Percentiles rank a stretch among this genome's conserved stretches.
phyloP scores from a whole-genome alignment of 2,888 invertebrate genomes.

The Hyalella azteca region DNA sequence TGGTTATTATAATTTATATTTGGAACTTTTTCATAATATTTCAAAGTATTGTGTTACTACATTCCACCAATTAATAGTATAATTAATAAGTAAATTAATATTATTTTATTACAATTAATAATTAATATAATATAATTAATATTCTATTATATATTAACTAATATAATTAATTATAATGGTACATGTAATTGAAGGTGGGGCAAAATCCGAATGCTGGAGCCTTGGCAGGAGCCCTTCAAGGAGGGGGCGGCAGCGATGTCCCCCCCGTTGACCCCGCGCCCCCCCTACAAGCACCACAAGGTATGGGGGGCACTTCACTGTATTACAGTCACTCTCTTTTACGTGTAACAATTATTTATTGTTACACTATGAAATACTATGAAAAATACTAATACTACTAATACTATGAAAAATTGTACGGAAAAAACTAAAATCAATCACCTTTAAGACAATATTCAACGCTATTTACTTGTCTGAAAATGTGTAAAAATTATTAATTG shows the following conservation, averaged over 20 bases:
- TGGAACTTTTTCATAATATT: no score
- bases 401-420: no score
- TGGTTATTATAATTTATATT: no score
- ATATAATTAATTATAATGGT: neutral
- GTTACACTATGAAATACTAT: no score
- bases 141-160: neutral
- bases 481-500: no score
- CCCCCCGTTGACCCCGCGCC: neutral
- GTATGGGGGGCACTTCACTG: neutral
- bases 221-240: conserved; percentile 70
- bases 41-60: neutral
- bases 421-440: no score
- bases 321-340: no score
- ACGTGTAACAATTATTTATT: no score
- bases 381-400: no score
- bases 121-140: neutral
- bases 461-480: no score
- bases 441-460: no score
- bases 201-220: conserved; percentile 90
- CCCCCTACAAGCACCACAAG: neutral
- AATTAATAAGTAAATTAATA: neutral
- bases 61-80: neutral
- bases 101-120: neutral
- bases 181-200: conserved; percentile 72
- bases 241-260: conserved; percentile 13